Evolutionary conservation across 2,797 vertebrate genomes (phyloP).

Genomic region (Scleropages formosus): DNA sequence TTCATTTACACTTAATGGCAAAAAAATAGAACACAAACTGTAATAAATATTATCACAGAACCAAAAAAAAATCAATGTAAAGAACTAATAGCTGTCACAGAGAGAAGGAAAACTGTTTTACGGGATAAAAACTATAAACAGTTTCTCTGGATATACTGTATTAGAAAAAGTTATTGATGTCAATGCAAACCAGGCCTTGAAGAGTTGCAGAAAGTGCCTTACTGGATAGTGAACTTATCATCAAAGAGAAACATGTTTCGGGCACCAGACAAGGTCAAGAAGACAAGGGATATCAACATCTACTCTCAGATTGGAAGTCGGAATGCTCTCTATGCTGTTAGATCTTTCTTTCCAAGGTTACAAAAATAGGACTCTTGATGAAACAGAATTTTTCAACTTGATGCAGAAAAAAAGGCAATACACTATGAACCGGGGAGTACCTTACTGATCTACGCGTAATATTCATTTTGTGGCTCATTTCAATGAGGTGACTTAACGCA

Average conservation of each 20-base stretch:
- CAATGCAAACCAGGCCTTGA: conserved; percentile 20
- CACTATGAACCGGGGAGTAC: not conserved
- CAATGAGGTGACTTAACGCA: not conserved
- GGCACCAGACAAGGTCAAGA: conserved; percentile 29
- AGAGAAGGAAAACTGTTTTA: conserved; percentile 11
- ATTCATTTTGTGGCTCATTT: not conserved
- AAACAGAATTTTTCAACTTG: conserved; percentile 34
- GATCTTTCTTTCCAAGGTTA: conserved; percentile 33
- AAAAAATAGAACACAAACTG: conserved; percentile 6
- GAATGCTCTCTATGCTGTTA: conserved; percentile 27
- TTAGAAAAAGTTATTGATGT: conserved; percentile 12
- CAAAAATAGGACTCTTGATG: conserved; percentile 33
- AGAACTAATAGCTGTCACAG: not conserved
- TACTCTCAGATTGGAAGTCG: conserved; percentile 18
- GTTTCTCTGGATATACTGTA: conserved; percentile 3
- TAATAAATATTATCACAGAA: conserved; percentile 17
- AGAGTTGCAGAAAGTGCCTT: not conserved
- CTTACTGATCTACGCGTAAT: not conserved
- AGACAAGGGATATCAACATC: conserved; percentile 29
- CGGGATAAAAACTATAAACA: conserved; percentile 12
- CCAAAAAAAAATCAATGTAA: conserved; percentile 14
- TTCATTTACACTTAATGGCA: too few species aligned
- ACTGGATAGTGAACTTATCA: conserved; percentile 7
- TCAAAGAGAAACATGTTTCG: conserved; percentile 27
- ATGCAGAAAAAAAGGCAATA: conserved; percentile 13